phyloP scores from a whole-genome alignment of 92 coral and sea anemone species.

The Zoanthus solanderi region DNA sequence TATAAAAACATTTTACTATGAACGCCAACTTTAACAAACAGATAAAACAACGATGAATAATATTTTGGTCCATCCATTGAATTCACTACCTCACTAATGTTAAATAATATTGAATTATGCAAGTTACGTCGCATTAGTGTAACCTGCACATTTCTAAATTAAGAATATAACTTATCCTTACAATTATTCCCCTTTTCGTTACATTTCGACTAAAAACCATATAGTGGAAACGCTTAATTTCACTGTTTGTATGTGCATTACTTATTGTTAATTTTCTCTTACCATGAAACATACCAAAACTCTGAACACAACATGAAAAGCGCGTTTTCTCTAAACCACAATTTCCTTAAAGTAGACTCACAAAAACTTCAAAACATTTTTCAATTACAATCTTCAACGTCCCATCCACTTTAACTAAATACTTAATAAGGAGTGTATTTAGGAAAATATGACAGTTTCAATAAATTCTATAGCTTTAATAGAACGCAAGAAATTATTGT shows the following conservation, averaged over 20 bases:
- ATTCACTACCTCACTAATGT: background rate
- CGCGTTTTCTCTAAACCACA: background rate
- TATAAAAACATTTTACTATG: background rate
- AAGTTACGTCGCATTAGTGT: background rate
- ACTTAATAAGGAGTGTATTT: background rate
- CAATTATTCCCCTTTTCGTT: background rate
- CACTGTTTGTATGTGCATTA: background rate
- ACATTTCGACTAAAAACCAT: background rate
- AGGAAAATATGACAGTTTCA: background rate
- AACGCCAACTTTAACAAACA: background rate
- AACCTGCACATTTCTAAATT: background rate
- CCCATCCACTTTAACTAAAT: background rate
- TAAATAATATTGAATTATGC: background rate
- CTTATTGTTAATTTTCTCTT: background rate
- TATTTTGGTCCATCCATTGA: background rate
- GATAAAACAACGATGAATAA: background rate
- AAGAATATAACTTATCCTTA: background rate
- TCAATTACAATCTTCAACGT: background rate
- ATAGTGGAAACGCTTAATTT: background rate
- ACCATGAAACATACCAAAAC: background rate
- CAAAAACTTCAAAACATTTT: background rate
- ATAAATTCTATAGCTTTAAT: background rate
- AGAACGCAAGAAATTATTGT: background rate
- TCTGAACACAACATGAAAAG: background rate
- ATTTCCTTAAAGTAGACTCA: too few species aligned